phyloP scores from a whole-genome alignment of 2,113 vertebrate species.

The Hucho hucho region DNA sequence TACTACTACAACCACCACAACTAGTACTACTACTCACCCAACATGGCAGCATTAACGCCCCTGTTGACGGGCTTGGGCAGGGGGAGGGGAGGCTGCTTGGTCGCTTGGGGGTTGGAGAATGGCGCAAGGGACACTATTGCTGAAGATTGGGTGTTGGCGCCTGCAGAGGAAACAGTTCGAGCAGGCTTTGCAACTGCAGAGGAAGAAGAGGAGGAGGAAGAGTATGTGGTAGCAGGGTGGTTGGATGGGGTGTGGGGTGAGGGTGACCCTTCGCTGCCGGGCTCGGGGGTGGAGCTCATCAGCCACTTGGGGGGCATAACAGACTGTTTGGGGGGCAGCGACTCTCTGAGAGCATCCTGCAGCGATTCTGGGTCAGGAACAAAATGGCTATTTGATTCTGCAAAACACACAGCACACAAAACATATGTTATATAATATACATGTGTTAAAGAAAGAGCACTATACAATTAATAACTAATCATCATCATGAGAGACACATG shows the following conservation, averaged over 20 bases:
- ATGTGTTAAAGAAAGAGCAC: neutral
- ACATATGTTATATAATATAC: neutral
- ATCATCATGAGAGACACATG: neutral
- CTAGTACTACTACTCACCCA: constrained; percentile 78
- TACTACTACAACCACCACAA: too few relatives aligned
- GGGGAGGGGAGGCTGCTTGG: constrained; percentile 90
- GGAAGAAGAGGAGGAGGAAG: constrained; percentile 59
- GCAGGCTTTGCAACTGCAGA: constrained; percentile 66
- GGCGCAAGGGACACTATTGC: constrained; percentile 46
- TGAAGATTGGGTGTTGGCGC: constrained; percentile 68
- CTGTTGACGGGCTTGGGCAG: constrained; percentile 93
- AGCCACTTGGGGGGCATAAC: constrained; percentile 88
- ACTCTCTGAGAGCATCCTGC: constrained; percentile 77
- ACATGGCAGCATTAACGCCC: constrained; percentile 81
- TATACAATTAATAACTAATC: neutral
- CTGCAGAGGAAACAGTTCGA: constrained; percentile 74
- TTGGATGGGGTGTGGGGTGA: constrained; percentile 56
- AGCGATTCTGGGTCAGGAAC: constrained; percentile 72
- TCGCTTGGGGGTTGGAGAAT: constrained; percentile 60
- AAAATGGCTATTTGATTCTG: constrained; percentile 81
- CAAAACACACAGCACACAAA: constrained; percentile 27
- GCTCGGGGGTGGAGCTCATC: constrained; percentile 77
- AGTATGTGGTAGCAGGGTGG: constrained; percentile 57
- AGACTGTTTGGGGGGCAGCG: constrained; percentile 77
- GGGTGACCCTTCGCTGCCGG: constrained; percentile 61